Conservation (phyloP, 2,888 invertebrate species). For the Cotesia congregata region DNA sequence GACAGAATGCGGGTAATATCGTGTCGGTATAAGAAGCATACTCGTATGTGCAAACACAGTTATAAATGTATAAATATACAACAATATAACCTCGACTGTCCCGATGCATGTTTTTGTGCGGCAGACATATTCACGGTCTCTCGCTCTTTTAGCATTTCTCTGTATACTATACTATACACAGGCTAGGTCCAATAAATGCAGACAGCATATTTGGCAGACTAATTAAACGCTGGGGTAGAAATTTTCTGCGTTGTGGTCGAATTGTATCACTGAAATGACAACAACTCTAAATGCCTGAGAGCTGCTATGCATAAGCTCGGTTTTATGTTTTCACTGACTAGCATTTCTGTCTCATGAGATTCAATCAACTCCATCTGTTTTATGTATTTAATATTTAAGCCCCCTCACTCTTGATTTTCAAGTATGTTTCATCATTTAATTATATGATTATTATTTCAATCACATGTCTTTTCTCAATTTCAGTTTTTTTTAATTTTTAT, state of each 20-base stretch:
- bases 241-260: constrained; percentile 46
- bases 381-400: neutral
- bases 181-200: constrained; percentile 39
- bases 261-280: constrained; percentile 44
- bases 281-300: constrained; percentile 22
- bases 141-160: neutral
- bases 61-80: neutral
- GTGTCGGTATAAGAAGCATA: constrained; percentile 26
- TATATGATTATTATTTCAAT: too few relatives aligned
- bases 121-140: neutral
- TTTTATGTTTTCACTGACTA: neutral
- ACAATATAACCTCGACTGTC: constrained; percentile 1
- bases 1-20: constrained; percentile 7
- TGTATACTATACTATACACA: neutral
- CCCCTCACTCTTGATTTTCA: neutral
- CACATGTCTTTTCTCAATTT: too few relatives aligned
- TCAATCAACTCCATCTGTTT: constrained; percentile 26
- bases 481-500: too few relatives aligned
- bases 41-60: neutral
- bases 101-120: constrained; percentile 5
- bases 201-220: constrained; percentile 48
- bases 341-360: constrained; percentile 6
- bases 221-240: constrained; percentile 46
- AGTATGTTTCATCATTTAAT: too few relatives aligned
- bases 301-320: neutral